Evolutionary conservation across 1,140 invertebrate genomes (phyloP).

Genomic region (Portunus trituberculatus): DNA sequence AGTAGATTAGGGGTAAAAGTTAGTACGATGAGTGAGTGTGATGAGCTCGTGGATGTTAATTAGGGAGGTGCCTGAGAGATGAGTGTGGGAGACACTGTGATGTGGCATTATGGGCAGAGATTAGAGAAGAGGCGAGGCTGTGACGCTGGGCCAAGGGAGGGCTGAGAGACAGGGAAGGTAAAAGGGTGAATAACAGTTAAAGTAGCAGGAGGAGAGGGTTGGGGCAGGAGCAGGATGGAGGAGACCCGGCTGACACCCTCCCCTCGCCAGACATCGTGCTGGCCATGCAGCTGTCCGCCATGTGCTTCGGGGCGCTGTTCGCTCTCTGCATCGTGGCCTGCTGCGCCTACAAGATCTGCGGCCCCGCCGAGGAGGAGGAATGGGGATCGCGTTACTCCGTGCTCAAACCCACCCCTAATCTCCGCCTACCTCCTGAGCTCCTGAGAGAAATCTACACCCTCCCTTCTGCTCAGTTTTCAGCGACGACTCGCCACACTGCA

Average conservation of each 20-base stretch:
- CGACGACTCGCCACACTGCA: slow-evolving; percentile 32
- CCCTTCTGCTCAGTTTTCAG: slow-evolving; percentile 32
- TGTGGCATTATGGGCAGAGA: not conserved
- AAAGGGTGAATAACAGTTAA: not conserved
- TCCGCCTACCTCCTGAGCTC: slow-evolving; percentile 61
- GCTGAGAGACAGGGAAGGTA: too few relatives aligned
- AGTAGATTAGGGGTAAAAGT: not conserved
- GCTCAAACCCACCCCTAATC: slow-evolving; percentile 44
- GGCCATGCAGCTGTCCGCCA: slow-evolving; percentile 65
- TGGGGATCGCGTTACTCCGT: slow-evolving; percentile 66
- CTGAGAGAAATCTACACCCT: slow-evolving; percentile 68
- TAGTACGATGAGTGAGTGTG: not conserved
- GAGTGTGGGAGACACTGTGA: not conserved
- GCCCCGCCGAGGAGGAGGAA: slow-evolving; percentile 65
- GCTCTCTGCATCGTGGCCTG: slow-evolving; percentile 66
- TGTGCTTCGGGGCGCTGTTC: slow-evolving; percentile 67
- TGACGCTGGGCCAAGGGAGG: too few relatives aligned
- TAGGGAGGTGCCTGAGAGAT: not conserved
- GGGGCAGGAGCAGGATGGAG: slow-evolving; percentile 3
- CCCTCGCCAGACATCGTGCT: slow-evolving; percentile 61
- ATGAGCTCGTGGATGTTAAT: not conserved
- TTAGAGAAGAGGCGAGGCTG: too few relatives aligned
- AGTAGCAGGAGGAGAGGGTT: not conserved
- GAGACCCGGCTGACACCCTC: not conserved
- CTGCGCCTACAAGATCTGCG: slow-evolving; percentile 70